Evolutionary conservation across 2,797 vertebrate species (phyloP).

Genomic region (Schizopygopsis malacanthus): DNA sequence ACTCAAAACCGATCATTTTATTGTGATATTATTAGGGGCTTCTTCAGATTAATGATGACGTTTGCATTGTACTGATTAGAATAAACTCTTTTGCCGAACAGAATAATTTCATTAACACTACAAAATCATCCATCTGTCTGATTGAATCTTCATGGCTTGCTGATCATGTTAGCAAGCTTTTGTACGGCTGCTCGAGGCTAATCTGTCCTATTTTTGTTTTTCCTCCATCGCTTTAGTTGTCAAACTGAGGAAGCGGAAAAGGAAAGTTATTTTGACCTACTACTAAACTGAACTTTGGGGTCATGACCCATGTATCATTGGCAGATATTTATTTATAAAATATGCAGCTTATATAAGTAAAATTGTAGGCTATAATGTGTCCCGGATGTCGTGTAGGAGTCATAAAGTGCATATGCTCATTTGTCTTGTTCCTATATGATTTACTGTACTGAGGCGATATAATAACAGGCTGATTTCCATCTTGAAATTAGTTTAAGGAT

Average conservation of each 20-base stretch:
- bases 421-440: neutral
- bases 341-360: neutral
- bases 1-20: neutral
- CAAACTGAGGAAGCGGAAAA: slow-evolving; percentile 28
- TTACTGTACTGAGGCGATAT: neutral
- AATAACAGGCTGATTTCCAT: neutral
- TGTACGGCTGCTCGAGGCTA: slow-evolving; percentile 25
- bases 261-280: slow-evolving; percentile 37
- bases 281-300: slow-evolving; percentile 33
- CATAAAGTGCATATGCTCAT: neutral
- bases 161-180: slow-evolving; percentile 43
- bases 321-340: neutral
- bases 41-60: slow-evolving; percentile 35
- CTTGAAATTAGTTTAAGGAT: slow-evolving; percentile 14
- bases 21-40: slow-evolving; percentile 16
- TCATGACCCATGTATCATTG: no score
- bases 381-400: neutral
- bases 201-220: slow-evolving; percentile 9
- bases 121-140: slow-evolving; percentile 47
- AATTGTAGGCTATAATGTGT: neutral
- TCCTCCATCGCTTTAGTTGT: slow-evolving; percentile 1
- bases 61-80: slow-evolving; percentile 33
- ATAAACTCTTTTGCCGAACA: slow-evolving; percentile 20
- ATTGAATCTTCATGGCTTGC: slow-evolving; percentile 41
- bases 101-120: slow-evolving; percentile 50